Percentiles rank a stretch among this genome's conserved stretches.
Conservation (phyloP, 2,888 invertebrate genomes). For the Leucoma salicis region DNA sequence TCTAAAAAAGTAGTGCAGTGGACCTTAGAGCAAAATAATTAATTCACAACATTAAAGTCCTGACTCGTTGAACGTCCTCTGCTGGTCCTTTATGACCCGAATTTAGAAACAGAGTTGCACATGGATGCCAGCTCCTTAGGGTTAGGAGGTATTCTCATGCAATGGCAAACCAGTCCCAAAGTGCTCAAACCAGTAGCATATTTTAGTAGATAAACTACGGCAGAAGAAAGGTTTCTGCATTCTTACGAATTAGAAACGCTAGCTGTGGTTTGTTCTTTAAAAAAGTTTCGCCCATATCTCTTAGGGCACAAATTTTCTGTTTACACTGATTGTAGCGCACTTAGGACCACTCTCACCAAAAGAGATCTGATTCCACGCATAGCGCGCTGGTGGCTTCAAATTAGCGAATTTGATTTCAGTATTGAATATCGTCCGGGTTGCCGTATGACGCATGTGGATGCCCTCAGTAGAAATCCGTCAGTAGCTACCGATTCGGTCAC, state of each 20-base stretch:
- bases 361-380: background rate
- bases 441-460: slow-evolving; percentile 11
- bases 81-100: background rate
- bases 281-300: slow-evolving; percentile 20
- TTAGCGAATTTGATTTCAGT: slow-evolving; percentile 6
- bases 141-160: background rate
- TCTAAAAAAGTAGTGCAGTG: background rate
- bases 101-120: background rate
- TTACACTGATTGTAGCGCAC: slow-evolving; percentile 5
- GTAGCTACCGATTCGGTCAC: background rate
- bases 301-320: slow-evolving; percentile 20
- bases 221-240: slow-evolving; percentile 23
- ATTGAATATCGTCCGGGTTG: slow-evolving; percentile 8
- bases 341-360: background rate
- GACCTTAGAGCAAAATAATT: slow-evolving; percentile 6
- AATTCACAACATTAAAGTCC: background rate
- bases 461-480: slow-evolving; percentile 5
- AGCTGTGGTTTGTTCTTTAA: slow-evolving; percentile 18
- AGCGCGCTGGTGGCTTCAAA: background rate
- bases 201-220: slow-evolving; percentile 22
- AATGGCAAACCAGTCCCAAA: background rate
- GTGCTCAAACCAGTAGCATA: slow-evolving; percentile 8
- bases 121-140: slow-evolving; percentile 1
- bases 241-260: slow-evolving; percentile 28
- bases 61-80: background rate